These are phyloP conservation scores for Enteromius argenteus DNA, from an alignment of 2,797 vertebrate genomes.

Conservation along the genomic window DNA sequence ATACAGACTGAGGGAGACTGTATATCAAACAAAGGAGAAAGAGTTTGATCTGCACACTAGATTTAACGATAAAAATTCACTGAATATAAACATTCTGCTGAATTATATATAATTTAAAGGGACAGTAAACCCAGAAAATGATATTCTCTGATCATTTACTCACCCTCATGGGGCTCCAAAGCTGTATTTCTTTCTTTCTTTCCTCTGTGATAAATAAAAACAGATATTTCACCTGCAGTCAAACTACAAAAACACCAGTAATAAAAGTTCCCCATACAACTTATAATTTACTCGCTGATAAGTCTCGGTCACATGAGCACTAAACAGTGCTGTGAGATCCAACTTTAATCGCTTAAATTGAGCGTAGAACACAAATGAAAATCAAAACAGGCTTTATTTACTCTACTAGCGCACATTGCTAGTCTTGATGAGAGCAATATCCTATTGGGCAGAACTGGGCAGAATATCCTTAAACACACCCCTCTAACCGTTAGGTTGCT, in stretches of 20 bases:
- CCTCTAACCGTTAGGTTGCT: no score
- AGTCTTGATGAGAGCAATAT: no score
- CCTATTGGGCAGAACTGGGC: no score
- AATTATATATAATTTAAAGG: background rate
- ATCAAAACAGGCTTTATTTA: no score
- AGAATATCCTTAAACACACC: no score
- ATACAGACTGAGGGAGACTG: background rate
- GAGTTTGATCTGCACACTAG: background rate
- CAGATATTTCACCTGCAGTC: background rate
- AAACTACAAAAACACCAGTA: background rate
- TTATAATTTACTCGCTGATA: background rate
- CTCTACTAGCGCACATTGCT: no score
- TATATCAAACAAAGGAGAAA: background rate
- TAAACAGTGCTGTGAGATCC: no score
- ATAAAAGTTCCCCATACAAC: background rate
- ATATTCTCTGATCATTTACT: background rate
- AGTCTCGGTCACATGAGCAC: no score
- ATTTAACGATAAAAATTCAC: background rate
- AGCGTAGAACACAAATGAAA: no score
- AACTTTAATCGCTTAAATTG: no score
- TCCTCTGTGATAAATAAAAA: background rate
- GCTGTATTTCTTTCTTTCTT: background rate
- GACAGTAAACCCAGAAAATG: background rate
- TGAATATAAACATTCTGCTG: background rate
- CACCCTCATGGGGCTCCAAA: background rate